A percentile compares a stretch with the other conserved stretches of the same genome.
Conservation (phyloP, 1,140 invertebrate genomes). For the Diprion similis region DNA sequence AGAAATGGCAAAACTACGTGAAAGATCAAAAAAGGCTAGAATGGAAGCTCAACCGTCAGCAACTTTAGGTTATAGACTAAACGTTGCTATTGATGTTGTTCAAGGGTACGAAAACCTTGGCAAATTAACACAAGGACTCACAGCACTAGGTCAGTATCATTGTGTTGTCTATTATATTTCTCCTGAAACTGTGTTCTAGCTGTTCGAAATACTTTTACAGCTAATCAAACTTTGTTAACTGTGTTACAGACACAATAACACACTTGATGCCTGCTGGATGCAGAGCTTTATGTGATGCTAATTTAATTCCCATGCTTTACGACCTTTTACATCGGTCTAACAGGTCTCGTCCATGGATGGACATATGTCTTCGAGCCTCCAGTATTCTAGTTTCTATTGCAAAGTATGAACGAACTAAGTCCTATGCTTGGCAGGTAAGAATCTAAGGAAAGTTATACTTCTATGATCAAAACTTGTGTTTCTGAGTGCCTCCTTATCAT, state of each 20-base stretch:
- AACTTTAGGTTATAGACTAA: constrained; percentile 38
- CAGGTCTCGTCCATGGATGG: constrained; percentile 53
- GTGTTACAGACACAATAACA: constrained; percentile 46
- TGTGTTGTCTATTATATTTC: not conserved
- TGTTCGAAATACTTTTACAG: no score
- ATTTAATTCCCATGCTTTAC: constrained; percentile 46
- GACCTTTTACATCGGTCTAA: constrained; percentile 43
- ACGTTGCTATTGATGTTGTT: constrained; percentile 38
- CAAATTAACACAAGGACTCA: constrained; percentile 42
- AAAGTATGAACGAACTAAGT: constrained; percentile 42
- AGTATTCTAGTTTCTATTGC: constrained; percentile 52
- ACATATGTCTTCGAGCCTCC: constrained; percentile 43
- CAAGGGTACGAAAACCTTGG: constrained; percentile 36
- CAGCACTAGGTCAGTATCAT: constrained; percentile 40
- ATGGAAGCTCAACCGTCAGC: constrained; percentile 44
- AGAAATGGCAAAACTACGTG: constrained; percentile 54
- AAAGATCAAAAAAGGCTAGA: constrained; percentile 58
- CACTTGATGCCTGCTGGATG: constrained; percentile 45
- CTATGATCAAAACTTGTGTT: no score
- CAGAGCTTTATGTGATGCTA: constrained; percentile 39
- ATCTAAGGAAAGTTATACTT: not conserved
- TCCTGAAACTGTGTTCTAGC: no score
- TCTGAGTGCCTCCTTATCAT: not conserved
- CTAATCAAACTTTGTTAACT: not conserved
- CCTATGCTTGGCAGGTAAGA: constrained; percentile 41